These are phyloP conservation scores for Imbricaverruca yamaguchii DNA, from an alignment of 2,888 invertebrate genomes.

Conservation along the genomic window DNA sequence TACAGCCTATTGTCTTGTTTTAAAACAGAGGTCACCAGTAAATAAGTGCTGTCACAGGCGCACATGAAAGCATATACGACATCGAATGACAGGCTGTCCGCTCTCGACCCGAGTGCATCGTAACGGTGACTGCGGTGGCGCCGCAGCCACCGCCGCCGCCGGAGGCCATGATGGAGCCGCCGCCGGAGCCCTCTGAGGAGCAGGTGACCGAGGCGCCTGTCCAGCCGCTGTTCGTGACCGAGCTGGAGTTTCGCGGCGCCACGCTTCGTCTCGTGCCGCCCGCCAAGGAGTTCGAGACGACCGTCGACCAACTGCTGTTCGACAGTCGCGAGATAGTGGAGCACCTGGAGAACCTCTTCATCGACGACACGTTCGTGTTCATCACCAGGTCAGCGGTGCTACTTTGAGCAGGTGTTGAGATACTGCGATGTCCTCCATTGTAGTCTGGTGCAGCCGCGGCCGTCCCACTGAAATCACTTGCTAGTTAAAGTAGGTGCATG, in stretches of 20 bases:
- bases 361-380: not conserved
- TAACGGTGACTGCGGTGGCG: not conserved
- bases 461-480: too few species aligned
- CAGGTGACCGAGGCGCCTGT: not conserved
- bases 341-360: slow-evolving; percentile 15
- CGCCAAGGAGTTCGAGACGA: not conserved
- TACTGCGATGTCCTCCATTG: too few species aligned
- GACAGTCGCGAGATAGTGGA: not conserved
- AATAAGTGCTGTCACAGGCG: too few species aligned
- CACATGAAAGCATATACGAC: too few species aligned
- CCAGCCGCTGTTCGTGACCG: slow-evolving; percentile 3
- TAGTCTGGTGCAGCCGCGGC: too few species aligned
- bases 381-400: not conserved
- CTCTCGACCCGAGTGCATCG: too few species aligned
- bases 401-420: too few species aligned
- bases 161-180: not conserved
- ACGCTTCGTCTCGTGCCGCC: not conserved
- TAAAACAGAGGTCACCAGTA: too few species aligned
- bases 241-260: slow-evolving; percentile 12
- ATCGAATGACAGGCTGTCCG: too few species aligned
- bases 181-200: not conserved
- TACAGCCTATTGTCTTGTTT: too few species aligned
- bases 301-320: not conserved
- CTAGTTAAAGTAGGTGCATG: too few species aligned
- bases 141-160: not conserved